Evolutionary conservation across 2,113 vertebrate genomes (phyloP).

Genomic region (Pseudopodoces humilis): DNA sequence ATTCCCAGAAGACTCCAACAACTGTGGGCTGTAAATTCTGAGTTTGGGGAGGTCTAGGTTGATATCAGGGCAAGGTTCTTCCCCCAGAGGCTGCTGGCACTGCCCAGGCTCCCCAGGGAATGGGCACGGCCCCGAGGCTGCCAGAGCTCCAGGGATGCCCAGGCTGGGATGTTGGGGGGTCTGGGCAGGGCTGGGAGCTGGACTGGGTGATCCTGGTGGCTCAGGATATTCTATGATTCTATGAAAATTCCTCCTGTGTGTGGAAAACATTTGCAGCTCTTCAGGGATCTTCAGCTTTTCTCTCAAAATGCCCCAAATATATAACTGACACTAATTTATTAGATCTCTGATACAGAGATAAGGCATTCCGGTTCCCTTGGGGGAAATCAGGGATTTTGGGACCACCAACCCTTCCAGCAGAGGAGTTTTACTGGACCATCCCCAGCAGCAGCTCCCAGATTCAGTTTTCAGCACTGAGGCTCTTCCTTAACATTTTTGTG

Average conservation of each 20-base stretch:
- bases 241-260: not conserved
- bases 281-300: not conserved
- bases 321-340: not conserved
- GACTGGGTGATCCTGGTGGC: rapidly evolving
- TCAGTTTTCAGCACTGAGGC: not conserved
- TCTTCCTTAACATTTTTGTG: not conserved
- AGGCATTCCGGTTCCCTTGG: not conserved
- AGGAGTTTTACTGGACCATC: not conserved
- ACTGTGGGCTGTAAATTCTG: not conserved
- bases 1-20: not conserved
- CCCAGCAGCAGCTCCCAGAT: not conserved
- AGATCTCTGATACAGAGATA: not conserved
- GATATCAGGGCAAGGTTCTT: not conserved
- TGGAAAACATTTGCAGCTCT: not conserved
- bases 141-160: not conserved
- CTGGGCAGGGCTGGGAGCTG: not conserved
- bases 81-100: not conserved
- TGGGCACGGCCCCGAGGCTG: not conserved
- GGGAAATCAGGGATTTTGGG: not conserved
- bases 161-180: not conserved
- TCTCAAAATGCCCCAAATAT: not conserved
- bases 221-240: not conserved
- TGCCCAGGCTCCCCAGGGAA: not conserved
- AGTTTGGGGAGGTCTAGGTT: not conserved
- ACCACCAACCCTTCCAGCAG: not conserved